These are phyloP conservation scores for Chrysolina americana DNA, from an alignment of 2,888 invertebrate species.

Conservation along the genomic window DNA sequence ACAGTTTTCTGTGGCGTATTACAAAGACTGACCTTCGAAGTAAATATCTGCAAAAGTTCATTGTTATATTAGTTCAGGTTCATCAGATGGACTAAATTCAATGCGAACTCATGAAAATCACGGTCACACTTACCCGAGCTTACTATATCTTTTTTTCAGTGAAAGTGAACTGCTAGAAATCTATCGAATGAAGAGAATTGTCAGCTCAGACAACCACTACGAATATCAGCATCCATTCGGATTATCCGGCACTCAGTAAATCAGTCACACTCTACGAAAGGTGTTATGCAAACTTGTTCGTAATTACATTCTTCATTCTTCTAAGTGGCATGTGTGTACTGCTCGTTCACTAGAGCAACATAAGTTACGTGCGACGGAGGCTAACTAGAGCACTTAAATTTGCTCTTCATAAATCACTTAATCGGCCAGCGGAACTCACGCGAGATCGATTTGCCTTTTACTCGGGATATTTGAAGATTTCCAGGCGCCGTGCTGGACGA, in stretches of 20 bases:
- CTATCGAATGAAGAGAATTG: background rate
- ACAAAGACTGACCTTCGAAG: no score
- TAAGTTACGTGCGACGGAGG: slow-evolving; percentile 50
- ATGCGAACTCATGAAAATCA: no score
- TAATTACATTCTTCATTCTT: slow-evolving; percentile 50
- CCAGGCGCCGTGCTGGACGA: background rate
- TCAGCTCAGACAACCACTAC: background rate
- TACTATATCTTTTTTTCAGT: no score
- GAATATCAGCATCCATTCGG: background rate
- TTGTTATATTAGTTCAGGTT: no score
- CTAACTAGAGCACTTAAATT: slow-evolving; percentile 57
- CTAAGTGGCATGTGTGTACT: slow-evolving; percentile 49
- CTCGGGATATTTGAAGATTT: slow-evolving; percentile 8
- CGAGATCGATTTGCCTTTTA: slow-evolving; percentile 28
- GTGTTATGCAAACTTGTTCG: slow-evolving; percentile 52
- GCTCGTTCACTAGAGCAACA: slow-evolving; percentile 32
- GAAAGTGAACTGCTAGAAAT: background rate
- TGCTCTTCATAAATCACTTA: slow-evolving; percentile 57
- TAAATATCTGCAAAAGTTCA: no score
- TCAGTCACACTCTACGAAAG: slow-evolving; percentile 40
- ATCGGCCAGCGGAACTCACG: slow-evolving; percentile 50
- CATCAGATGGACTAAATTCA: no score
- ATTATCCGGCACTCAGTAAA: slow-evolving; percentile 20
- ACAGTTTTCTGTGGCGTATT: no score
- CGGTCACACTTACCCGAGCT: no score